phyloP scores from a whole-genome alignment of 2,888 invertebrate genomes.

The Vesta saturnalis region DNA sequence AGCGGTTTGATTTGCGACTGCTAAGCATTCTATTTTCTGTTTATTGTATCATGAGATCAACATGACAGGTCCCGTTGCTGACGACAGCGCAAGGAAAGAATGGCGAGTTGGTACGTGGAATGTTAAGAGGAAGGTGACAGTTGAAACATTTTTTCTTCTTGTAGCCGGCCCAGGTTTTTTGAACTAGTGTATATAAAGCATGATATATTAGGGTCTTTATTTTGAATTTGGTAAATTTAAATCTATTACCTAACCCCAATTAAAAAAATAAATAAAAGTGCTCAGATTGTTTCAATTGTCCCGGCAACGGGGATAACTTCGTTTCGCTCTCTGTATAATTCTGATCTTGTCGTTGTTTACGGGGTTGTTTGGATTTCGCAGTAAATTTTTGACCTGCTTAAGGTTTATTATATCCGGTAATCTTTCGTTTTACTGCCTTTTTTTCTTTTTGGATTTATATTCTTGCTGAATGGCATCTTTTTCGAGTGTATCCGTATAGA shows the following conservation, averaged over 20 bases:
- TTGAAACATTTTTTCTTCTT: not conserved
- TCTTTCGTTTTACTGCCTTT: not conserved
- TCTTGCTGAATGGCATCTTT: too few species aligned
- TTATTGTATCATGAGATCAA: too few species aligned
- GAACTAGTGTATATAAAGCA: not conserved
- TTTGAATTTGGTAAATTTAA: not conserved
- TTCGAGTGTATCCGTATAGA: too few species aligned
- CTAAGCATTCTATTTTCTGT: too few species aligned
- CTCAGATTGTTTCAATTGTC: too few species aligned
- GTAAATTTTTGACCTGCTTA: not conserved
- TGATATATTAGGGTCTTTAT: not conserved
- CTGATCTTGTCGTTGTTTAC: not conserved
- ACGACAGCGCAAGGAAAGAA: too few species aligned
- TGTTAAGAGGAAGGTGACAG: not conserved
- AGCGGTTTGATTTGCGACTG: too few species aligned
- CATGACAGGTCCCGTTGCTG: too few species aligned
- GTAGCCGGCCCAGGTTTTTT: not conserved
- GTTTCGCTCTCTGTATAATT: not conserved
- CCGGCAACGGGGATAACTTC: too few species aligned
- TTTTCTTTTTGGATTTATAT: too few species aligned
- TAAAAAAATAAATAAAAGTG: not conserved
- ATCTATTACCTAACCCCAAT: not conserved
- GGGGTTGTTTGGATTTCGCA: not conserved
- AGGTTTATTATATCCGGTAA: not conserved
- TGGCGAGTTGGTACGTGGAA: too few species aligned